Percentiles rank a stretch among this genome's conserved stretches.
These are phyloP conservation scores for Muscicapa striata DNA, from an alignment of 2,797 vertebrate species.

Conservation along the genomic window DNA sequence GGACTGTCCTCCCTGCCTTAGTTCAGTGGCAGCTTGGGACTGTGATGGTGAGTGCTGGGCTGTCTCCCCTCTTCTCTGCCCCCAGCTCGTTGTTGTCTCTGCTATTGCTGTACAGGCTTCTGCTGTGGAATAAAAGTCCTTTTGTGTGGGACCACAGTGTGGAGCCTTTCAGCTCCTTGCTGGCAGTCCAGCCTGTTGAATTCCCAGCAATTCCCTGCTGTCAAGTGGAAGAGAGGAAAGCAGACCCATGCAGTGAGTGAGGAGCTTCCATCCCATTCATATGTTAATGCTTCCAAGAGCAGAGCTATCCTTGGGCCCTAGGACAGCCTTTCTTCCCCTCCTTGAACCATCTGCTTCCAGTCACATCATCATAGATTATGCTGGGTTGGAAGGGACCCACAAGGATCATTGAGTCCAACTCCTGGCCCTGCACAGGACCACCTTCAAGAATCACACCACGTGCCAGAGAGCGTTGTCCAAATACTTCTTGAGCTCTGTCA, in stretches of 20 bases:
- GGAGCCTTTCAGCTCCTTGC: constrained; percentile 8
- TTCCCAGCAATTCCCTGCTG: constrained; percentile 6
- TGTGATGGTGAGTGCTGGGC: neutral
- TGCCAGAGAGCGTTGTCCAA: neutral
- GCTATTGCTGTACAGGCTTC: neutral
- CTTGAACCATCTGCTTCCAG: neutral
- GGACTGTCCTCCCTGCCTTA: neutral
- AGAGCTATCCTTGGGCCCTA: neutral
- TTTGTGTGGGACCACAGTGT: constrained; percentile 37
- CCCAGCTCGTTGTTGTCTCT: neutral
- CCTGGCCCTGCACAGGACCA: neutral
- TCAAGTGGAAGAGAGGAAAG: neutral
- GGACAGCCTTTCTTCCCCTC: neutral
- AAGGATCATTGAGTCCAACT: neutral
- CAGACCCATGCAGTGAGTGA: neutral
- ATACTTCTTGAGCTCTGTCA: neutral
- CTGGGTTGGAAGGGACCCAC: neutral
- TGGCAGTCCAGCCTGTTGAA: neutral
- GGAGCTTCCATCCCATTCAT: neutral
- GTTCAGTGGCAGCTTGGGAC: neutral
- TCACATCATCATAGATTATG: neutral
- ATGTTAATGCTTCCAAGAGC: neutral
- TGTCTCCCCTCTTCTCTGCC: neutral
- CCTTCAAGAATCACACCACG: neutral
- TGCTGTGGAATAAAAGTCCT: constrained; percentile 41